phyloP scores from a whole-genome alignment of 2,113 vertebrate genomes.

The Lamprologus lemairii region DNA sequence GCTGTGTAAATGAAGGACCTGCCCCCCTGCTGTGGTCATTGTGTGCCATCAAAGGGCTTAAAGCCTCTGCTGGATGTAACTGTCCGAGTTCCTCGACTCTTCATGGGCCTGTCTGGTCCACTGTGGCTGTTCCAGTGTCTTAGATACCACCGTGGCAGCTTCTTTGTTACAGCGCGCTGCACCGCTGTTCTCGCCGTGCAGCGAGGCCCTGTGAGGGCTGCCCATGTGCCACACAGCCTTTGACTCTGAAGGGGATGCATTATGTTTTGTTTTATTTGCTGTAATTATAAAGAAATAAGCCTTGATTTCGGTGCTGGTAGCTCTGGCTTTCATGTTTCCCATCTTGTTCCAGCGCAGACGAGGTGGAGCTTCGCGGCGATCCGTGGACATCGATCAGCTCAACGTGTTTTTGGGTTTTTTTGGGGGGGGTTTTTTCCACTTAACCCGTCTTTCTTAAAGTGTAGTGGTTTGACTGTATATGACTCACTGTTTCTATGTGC shows the following conservation, averaged over 20 bases:
- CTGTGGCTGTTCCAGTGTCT: constrained; percentile 47
- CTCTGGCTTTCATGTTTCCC: constrained; percentile 1
- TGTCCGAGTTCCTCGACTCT: neutral
- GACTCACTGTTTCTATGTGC: constrained; percentile 55
- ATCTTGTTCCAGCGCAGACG: neutral
- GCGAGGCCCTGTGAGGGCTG: neutral
- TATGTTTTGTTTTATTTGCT: neutral
- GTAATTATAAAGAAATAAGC: neutral
- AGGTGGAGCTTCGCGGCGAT: neutral
- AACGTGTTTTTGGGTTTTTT: neutral
- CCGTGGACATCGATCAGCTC: neutral
- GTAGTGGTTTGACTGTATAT: constrained; percentile 21
- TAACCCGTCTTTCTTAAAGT: neutral
- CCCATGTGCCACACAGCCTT: constrained; percentile 6
- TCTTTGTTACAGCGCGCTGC: constrained; percentile 2
- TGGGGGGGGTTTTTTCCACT: neutral
- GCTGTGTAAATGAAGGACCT: neutral
- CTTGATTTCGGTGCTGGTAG: constrained; percentile 43
- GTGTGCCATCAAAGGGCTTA: constrained; percentile 18
- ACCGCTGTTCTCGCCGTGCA: neutral
- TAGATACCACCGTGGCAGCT: constrained; percentile 37
- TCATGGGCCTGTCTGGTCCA: constrained; percentile 28
- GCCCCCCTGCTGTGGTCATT: neutral
- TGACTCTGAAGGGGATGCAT: neutral
- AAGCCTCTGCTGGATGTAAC: constrained; percentile 35